A percentile compares a stretch with the other conserved stretches of the same genome.
Conservation (phyloP, 1,140 invertebrate genomes). For the Leptinotarsa undecemlineata region DNA sequence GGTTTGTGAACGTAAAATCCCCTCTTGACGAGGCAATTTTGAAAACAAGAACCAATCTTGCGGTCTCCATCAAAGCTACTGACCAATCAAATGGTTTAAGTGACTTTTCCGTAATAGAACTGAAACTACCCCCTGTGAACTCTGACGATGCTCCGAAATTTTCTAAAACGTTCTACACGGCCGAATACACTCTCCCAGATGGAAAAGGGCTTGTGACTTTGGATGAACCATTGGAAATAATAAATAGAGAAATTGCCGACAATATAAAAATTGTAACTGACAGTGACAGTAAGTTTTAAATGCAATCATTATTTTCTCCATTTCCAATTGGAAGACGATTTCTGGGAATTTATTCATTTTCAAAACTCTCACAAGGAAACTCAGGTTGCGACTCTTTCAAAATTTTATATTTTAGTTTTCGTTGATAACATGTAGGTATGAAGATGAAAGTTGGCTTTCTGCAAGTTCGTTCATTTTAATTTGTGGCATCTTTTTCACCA, state of each 20-base stretch:
- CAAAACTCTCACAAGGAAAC: too few relatives aligned
- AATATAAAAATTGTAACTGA: slow-evolving; percentile 3
- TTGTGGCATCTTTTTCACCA: too few relatives aligned
- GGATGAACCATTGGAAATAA: not conserved
- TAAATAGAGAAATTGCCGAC: not conserved
- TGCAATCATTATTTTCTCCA: too few relatives aligned
- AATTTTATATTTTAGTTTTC: too few relatives aligned
- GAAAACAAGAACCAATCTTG: slow-evolving; percentile 20
- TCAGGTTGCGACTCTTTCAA: too few relatives aligned
- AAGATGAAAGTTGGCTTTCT: too few relatives aligned
- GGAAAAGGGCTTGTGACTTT: not conserved
- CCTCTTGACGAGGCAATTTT: slow-evolving; percentile 4
- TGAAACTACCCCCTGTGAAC: slow-evolving; percentile 10
- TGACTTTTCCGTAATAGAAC: slow-evolving; percentile 20
- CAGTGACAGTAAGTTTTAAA: not conserved
- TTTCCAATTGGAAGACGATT: not conserved
- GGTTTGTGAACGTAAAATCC: slow-evolving; percentile 11
- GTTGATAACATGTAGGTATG: too few relatives aligned
- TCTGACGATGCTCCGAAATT: slow-evolving; percentile 24
- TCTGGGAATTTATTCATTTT: not conserved
- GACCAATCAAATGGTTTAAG: not conserved
- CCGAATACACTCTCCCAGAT: slow-evolving; percentile 16
- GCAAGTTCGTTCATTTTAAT: too few relatives aligned
- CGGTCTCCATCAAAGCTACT: slow-evolving; percentile 18
- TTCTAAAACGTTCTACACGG: slow-evolving; percentile 29